Conservation (phyloP, 2,797 vertebrate genomes). For the Macropodus opercularis region DNA sequence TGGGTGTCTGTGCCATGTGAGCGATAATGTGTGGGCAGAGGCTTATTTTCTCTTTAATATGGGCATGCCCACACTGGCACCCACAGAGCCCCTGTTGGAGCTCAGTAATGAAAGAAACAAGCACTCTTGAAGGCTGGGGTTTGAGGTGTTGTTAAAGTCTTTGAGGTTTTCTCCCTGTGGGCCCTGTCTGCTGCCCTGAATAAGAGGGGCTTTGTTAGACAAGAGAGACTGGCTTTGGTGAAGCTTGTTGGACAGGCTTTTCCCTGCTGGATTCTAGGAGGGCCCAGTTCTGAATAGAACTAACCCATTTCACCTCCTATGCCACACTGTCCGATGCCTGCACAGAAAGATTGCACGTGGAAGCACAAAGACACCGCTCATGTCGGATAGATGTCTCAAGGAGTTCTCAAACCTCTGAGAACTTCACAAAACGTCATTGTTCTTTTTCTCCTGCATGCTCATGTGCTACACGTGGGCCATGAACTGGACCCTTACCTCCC, state of each 20-base stretch:
- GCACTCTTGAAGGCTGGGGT: constrained; percentile 73
- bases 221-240: constrained; percentile 68
- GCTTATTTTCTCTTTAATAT: constrained; percentile 80
- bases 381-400: constrained; percentile 30
- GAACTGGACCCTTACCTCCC: too few species aligned
- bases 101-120: constrained; percentile 78
- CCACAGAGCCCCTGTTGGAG: constrained; percentile 75
- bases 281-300: constrained; percentile 50
- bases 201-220: constrained; percentile 80
- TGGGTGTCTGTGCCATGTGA: constrained; percentile 78
- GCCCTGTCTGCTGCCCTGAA: constrained; percentile 75
- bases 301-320: constrained; percentile 43
- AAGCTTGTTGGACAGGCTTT: constrained; percentile 68
- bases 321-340: constrained; percentile 42
- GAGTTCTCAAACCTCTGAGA: constrained; percentile 54
- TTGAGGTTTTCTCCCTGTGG: constrained; percentile 79
- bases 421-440: constrained; percentile 35
- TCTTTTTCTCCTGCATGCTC: constrained; percentile 20
- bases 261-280: constrained; percentile 60
- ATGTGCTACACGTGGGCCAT: neutral
- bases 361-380: constrained; percentile 19
- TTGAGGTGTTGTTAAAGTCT: constrained; percentile 83
- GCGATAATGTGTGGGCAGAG: constrained; percentile 79
- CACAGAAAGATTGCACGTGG: constrained; percentile 31
- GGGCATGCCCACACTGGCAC: constrained; percentile 77